Evolutionary conservation across 2,888 invertebrate species (phyloP).

Genomic region (Pterostichus madidus): DNA sequence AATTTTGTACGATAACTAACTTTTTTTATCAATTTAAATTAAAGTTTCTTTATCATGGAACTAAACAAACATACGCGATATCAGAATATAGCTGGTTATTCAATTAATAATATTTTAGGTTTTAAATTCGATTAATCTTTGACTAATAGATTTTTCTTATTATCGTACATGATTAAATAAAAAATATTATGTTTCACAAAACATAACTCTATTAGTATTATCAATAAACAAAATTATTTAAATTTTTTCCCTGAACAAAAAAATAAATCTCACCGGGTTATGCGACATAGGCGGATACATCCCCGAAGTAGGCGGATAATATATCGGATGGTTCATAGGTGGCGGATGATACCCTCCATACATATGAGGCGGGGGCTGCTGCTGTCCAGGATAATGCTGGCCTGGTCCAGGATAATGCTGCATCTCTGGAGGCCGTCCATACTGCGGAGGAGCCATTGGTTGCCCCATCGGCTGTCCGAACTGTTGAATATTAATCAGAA

Average conservation of each 20-base stretch:
- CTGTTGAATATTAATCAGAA: conserved; percentile 83
- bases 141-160: too few relatives aligned
- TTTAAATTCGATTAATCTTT: too few relatives aligned
- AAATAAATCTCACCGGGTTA: conserved; percentile 15
- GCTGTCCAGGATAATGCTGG: conserved; percentile 74
- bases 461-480: conserved; percentile 79
- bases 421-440: conserved; percentile 78
- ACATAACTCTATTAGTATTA: too few relatives aligned
- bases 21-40: too few relatives aligned
- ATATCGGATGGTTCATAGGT: conserved; percentile 73
- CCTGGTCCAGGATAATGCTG: conserved; percentile 75
- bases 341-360: conserved; percentile 73
- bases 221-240: not conserved
- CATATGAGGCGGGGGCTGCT: conserved; percentile 77
- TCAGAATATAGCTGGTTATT: too few relatives aligned
- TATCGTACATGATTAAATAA: too few relatives aligned
- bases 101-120: too few relatives aligned
- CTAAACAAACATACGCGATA: too few relatives aligned
- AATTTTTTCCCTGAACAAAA: too few relatives aligned
- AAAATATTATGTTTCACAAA: not conserved
- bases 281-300: conserved; percentile 74
- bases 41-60: too few relatives aligned
- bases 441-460: conserved; percentile 75
- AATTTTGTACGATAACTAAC: too few relatives aligned
- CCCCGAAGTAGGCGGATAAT: conserved; percentile 74